phyloP scores from a whole-genome alignment of 2,888 invertebrate species.

The Drepana falcataria region DNA sequence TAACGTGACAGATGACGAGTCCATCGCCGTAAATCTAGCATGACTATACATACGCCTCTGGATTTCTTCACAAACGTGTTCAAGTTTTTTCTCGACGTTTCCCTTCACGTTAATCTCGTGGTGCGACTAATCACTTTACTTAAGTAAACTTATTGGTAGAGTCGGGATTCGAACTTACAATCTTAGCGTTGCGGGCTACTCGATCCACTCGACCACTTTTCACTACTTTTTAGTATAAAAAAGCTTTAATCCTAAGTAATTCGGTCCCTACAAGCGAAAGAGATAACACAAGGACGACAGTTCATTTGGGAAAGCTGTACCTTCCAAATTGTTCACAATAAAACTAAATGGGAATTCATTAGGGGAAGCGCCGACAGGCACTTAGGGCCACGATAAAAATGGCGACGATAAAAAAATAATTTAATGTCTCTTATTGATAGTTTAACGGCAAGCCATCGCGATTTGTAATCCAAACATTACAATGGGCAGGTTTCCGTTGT shows the following conservation, averaged over 20 bases:
- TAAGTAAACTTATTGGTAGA: no score
- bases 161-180: no score
- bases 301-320: background rate
- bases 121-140: no score
- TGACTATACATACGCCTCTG: no score
- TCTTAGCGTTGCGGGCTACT: no score
- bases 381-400: slow-evolving; percentile 12
- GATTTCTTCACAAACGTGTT: no score
- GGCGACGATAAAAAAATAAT: slow-evolving; percentile 15
- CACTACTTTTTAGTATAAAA: no score
- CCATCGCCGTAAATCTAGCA: no score
- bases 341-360: slow-evolving; percentile 5
- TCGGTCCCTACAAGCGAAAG: background rate
- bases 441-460: slow-evolving; percentile 15
- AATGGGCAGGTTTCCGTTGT: slow-evolving; percentile 4
- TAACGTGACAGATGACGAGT: no score
- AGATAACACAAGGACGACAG: background rate
- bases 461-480: slow-evolving; percentile 15
- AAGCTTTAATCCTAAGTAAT: background rate
- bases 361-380: slow-evolving; percentile 4
- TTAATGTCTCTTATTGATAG: slow-evolving; percentile 21
- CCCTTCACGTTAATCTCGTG: no score
- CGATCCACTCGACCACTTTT: no score
- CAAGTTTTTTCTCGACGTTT: no score
- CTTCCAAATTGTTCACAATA: background rate